Evolutionary conservation across 2,888 invertebrate species (phyloP).

Genomic region (Leucophora obtusa): DNA sequence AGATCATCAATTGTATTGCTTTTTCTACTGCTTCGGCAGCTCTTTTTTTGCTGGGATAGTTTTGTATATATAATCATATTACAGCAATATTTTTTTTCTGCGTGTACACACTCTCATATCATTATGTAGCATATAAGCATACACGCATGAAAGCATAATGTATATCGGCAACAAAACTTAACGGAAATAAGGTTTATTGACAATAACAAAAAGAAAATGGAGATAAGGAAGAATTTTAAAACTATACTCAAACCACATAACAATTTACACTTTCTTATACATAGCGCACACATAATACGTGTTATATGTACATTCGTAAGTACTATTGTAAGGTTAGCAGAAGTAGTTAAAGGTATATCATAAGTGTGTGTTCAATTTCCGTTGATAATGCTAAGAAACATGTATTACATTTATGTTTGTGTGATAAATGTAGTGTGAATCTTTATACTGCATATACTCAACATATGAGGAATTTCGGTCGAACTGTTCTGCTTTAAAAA

Average conservation of each 20-base stretch:
- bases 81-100: too few relatives aligned
- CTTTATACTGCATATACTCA: neutral
- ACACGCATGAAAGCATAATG: neutral
- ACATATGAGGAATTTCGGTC: neutral
- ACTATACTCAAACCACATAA: constrained; percentile 11
- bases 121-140: neutral
- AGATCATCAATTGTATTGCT: too few relatives aligned
- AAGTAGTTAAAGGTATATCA: neutral
- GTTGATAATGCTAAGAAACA: constrained; percentile 6
- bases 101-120: too few relatives aligned
- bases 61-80: too few relatives aligned
- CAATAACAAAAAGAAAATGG: constrained; percentile 28
- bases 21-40: too few relatives aligned
- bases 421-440: constrained; percentile 7
- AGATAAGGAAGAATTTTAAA: neutral
- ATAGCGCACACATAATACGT: too few relatives aligned
- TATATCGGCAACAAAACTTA: constrained; percentile 12
- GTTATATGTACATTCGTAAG: too few relatives aligned
- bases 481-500: too few relatives aligned
- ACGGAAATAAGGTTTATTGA: constrained; percentile 44
- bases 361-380: constrained; percentile 8
- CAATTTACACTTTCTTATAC: constrained; percentile 9
- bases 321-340: too few relatives aligned
- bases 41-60: too few relatives aligned
- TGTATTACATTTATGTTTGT: neutral